Evolutionary conservation across 2,888 invertebrate species (phyloP), one percentile per base, ranked within the genome.

Genomic region (Sussaba pulchella): DNA sequence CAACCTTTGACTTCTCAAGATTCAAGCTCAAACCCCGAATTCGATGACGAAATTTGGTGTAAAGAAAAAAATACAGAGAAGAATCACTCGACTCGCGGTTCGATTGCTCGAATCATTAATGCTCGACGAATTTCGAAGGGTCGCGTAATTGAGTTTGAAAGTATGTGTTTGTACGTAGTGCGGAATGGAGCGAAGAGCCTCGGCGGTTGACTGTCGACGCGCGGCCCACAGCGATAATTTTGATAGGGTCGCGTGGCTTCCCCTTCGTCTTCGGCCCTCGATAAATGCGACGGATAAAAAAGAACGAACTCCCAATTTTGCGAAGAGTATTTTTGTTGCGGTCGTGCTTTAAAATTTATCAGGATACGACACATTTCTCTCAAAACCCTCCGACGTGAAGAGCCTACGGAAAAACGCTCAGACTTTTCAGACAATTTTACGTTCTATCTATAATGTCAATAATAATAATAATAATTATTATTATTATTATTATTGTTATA

Each of bases 191-290:
- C 45, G 67, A 31, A 74, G 74, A 78, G 77, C 67, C 77, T 57
- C n/a, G n/a, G 78, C 75, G 79, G 71, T 79, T 69, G 75, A 77
- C 79, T 81, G 63, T 72, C 77, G 73, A 79, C 77, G 67, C 69
- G 80, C 81, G 70, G 79, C n/a, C 59, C 70, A 47, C 41, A 50
- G 74, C 45, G 47, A 78, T 74, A 66, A 66, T 79, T 74, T 50
- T 54, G 26, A 69, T 45, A 63, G 73, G 54, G 73, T 73, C 69
- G 45, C 52, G 52, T 70, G 43, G 31, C 50, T 21, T n/a, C n/a
- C 70, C 79, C 79, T 24, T 73, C 78, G 61, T 45, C 78, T 54
- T 78, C 78, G 54, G 73, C 73, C 73, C 73, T 73, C 78, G 54
- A 54, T 26, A 54, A 69, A 73, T 45, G 66, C 41, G 24, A n/a